Conservation (phyloP, 2,888 invertebrate species). For the Leptinotarsa rubiginosa region DNA sequence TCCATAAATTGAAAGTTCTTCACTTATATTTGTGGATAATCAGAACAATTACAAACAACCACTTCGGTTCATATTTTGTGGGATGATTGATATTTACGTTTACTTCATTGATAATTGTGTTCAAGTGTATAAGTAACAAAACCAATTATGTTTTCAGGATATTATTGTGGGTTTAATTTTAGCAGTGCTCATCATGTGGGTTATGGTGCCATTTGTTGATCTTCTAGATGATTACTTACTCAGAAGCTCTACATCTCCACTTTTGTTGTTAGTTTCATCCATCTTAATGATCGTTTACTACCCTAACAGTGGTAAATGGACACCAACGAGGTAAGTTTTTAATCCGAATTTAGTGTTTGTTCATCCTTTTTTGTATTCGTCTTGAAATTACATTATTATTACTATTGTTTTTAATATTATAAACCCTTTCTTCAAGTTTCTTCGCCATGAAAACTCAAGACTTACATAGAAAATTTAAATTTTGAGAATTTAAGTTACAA, state of each 20-base stretch:
- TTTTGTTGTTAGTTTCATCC: conserved; percentile 73
- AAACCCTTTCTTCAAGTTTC: too few relatives aligned
- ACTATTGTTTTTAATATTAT: too few relatives aligned
- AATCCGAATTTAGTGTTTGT: neutral
- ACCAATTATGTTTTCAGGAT: conserved; percentile 72
- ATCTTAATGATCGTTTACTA: conserved; percentile 80
- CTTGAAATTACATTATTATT: neutral
- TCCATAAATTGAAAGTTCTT: too few relatives aligned
- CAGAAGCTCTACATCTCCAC: conserved; percentile 75
- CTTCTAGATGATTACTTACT: conserved; percentile 78
- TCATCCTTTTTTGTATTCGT: neutral
- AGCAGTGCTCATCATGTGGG: conserved; percentile 76
- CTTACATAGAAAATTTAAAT: too few relatives aligned
- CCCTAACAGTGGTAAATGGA: conserved; percentile 88
- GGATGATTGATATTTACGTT: neutral
- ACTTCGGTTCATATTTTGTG: neutral
- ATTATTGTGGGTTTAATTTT: conserved; percentile 82
- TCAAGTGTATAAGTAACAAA: neutral
- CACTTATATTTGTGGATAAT: too few relatives aligned
- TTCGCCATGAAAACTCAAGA: too few relatives aligned
- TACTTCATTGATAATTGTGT: neutral
- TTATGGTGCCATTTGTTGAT: conserved; percentile 82
- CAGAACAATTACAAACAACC: too few relatives aligned
- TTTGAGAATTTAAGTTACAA: too few relatives aligned
- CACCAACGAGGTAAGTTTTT: conserved; percentile 80